A percentile compares a stretch with the other conserved stretches of the same genome.
phyloP scores from a whole-genome alignment of 2,888 invertebrate genomes.

The Drosophila engyochracea region DNA sequence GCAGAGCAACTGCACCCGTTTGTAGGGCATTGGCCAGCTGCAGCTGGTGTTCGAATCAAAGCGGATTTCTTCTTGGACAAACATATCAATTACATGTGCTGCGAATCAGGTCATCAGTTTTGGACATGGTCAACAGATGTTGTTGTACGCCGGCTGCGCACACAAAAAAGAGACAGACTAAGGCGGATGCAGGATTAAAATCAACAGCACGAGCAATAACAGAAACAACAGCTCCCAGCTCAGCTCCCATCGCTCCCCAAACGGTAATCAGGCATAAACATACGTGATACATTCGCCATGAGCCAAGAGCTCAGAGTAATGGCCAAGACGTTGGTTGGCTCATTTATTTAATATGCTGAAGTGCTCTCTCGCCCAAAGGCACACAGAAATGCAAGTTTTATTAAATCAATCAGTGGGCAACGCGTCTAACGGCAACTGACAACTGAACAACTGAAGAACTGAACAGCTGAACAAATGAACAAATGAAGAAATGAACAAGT shows the following conservation, averaged over 20 bases:
- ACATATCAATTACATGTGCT: conserved; percentile 77
- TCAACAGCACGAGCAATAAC: conserved; percentile 10
- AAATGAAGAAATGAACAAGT: neutral
- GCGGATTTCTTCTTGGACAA: conserved; percentile 63
- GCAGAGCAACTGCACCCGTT: conserved; percentile 2
- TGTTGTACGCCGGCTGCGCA: conserved; percentile 25
- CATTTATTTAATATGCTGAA: conserved; percentile 69
- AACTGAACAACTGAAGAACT: conserved; percentile 25
- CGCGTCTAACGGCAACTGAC: conserved; percentile 74
- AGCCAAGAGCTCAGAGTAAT: conserved; percentile 22
- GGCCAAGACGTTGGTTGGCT: conserved; percentile 51
- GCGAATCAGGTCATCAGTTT: conserved; percentile 75
- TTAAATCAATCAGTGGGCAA: conserved; percentile 79
- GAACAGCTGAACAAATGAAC: neutral
- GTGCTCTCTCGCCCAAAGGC: conserved; percentile 48
- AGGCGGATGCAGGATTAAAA: conserved; percentile 55
- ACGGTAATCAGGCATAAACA: conserved; percentile 53
- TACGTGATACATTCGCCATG: neutral
- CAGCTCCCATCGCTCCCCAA: conserved; percentile 41
- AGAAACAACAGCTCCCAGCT: neutral
- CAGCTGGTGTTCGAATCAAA: conserved; percentile 35
- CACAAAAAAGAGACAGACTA: conserved; percentile 9
- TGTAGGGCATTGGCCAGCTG: conserved; percentile 54
- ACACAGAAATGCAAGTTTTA: conserved; percentile 64
- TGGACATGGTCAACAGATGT: conserved; percentile 68